Evolutionary conservation across 1,140 invertebrate genomes (phyloP).

Genomic region (Heliconius melpomene): DNA sequence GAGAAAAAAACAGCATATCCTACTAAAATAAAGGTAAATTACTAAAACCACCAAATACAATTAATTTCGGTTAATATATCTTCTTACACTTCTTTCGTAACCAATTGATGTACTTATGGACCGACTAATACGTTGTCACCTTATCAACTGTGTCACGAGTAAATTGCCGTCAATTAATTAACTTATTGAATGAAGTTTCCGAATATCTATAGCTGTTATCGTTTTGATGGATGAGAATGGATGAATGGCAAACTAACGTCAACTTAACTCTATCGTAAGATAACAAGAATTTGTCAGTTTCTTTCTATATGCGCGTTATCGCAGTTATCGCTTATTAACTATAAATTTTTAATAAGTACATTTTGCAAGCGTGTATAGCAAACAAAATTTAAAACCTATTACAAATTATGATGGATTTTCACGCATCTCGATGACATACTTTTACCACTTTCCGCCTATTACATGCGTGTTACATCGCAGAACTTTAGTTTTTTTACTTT

Average conservation of each 20-base stretch:
- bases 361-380: background rate
- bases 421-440: background rate
- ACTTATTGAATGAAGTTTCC: slow-evolving; percentile 6
- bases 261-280: background rate
- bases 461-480: background rate
- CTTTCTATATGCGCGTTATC: too few relatives aligned
- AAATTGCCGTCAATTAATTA: slow-evolving; percentile 8
- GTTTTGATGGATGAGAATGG: slow-evolving; percentile 12
- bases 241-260: background rate
- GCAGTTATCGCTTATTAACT: too few relatives aligned
- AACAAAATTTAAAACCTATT: background rate
- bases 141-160: slow-evolving; percentile 17
- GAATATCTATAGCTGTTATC: slow-evolving; percentile 18
- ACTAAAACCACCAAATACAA: background rate
- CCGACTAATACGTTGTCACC: background rate
- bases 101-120: background rate
- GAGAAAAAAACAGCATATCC: background rate
- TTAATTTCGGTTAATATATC: background rate
- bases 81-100: background rate
- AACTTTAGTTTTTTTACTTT: background rate
- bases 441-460: background rate
- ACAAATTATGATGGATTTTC: background rate
- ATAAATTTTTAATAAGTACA: too few relatives aligned
- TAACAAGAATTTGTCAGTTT: background rate
- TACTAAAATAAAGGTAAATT: background rate